Base-by-base conservation (phyloP, 1,140 invertebrate genomes). In the Drosophila novamexicana region DNA sequence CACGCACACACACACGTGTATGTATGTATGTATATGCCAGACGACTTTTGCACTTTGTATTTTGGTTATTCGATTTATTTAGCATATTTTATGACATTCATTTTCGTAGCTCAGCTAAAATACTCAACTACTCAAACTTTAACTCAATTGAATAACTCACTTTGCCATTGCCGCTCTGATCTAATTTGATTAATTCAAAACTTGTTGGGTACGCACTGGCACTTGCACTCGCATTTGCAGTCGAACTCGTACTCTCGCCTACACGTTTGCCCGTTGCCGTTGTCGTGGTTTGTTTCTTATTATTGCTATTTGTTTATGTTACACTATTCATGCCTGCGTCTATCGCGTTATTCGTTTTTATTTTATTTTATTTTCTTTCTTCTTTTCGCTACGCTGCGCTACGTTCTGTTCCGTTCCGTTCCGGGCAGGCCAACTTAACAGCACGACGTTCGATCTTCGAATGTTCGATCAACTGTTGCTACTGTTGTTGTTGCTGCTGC, bases 121-220 rank as follows among this genome's bases (percentile, higher is more conserved):
- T 9, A 14, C 32, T 36, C 58, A 61, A 36, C 44, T 14, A 53
- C 70, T 66, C 47, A 66, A 73, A 67, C 62, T 58, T 59, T 64
- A 57, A 49, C 62, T 75, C 50, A 75, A 74, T 69, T 54, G 57
- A 50, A 61, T 42, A 75, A 75, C 58, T 77, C 68, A 77, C 61
- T 62, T 63, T 71, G 74, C 52, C 44, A 70, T 61, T 74, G 45
- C 74, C 64, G 64, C 68, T 85, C 57, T 85, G 79, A 86, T 86
- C 84, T 89, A 86, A 86, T 86, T 86, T 83, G 79, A 89, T 89
- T 88, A 89, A 88, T 88, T 80, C 73, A 89, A 89, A 88, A 88
- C 84, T 88, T 79, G 84, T 89, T 89, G 83, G 73, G 68, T 81
- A 66, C 68, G 59, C 77, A 68, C 67, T 66, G 65, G 40, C 77